Percentiles rank a stretch among this genome's conserved stretches.
Conservation (phyloP, 2,888 invertebrate genomes). For the Aradus depressus region DNA sequence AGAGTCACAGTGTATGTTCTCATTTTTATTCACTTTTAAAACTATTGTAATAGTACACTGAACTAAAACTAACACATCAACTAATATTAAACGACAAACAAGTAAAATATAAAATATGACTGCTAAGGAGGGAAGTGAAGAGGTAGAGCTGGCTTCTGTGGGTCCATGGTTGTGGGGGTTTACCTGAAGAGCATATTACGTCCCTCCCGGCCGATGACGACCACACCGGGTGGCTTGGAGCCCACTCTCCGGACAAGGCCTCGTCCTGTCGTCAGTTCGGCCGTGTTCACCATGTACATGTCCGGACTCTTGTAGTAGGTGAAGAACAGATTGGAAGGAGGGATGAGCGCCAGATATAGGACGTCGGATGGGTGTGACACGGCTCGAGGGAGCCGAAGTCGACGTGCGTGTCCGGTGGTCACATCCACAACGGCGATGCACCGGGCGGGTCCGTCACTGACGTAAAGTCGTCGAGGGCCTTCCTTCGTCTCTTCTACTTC, state of each 20-base stretch:
- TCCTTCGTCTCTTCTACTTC: conserved; percentile 49
- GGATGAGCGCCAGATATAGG: conserved; percentile 52
- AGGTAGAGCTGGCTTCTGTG: no score
- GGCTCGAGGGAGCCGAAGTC: conserved; percentile 47
- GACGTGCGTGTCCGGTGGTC: conserved; percentile 47
- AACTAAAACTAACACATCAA: no score
- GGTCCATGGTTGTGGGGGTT: conserved; percentile 9
- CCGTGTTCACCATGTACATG: conserved; percentile 47
- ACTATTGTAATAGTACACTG: no score
- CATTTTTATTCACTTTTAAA: no score
- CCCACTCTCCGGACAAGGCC: conserved; percentile 41
- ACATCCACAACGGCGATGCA: conserved; percentile 58
- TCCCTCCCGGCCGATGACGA: conserved; percentile 51
- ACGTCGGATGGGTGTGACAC: conserved; percentile 39
- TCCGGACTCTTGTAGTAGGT: conserved; percentile 51
- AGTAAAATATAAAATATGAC: no score
- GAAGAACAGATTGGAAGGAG: conserved; percentile 48
- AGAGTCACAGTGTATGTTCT: no score
- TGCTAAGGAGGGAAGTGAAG: no score
- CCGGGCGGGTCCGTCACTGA: conserved; percentile 57
- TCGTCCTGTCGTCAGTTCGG: conserved; percentile 39
- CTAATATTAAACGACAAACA: no score
- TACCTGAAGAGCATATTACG: conserved; percentile 31
- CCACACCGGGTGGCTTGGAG: conserved; percentile 44
- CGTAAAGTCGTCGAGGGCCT: conserved; percentile 37